Percentiles rank a stretch among this genome's conserved stretches.
Conservation (phyloP, 53 echinoderm and acorn worm species). For the Luidia sarsii region DNA sequence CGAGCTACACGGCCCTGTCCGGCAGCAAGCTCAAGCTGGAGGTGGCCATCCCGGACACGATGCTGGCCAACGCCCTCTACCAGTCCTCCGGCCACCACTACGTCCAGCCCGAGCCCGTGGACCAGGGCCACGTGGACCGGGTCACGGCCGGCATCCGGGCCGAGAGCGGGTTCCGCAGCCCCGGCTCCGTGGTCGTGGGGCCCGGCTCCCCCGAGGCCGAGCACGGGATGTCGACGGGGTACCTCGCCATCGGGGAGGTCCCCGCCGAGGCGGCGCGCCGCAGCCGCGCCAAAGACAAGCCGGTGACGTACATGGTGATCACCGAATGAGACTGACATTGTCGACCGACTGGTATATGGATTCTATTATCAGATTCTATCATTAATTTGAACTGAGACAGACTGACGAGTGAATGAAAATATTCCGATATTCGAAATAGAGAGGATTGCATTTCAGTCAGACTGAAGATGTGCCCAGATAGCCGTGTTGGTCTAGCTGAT, state of each 20-base stretch:
- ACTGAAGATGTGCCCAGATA: too few relatives aligned
- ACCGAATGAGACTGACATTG: conserved; percentile 2
- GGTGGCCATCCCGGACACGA: not conserved
- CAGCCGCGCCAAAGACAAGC: not conserved
- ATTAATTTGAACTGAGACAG: too few relatives aligned
- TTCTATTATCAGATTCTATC: too few relatives aligned
- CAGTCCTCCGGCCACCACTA: conserved; percentile 21
- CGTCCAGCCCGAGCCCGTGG: conserved; percentile 1
- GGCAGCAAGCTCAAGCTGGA: not conserved
- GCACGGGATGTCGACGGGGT: not conserved
- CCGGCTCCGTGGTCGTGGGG: not conserved
- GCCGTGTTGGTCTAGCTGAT: too few relatives aligned
- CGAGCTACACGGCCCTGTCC: too few relatives aligned
- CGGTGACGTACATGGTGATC: conserved; percentile 34
- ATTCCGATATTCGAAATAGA: too few relatives aligned
- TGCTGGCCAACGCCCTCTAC: conserved; percentile 2
- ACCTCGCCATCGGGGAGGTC: conserved; percentile 50
- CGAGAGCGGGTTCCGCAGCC: not conserved
- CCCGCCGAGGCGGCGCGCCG: not conserved
- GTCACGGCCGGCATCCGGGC: not conserved
- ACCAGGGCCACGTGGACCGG: conserved; percentile 11
- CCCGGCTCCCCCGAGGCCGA: too few relatives aligned
- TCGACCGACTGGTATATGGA: too few relatives aligned
- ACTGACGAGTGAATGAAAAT: too few relatives aligned
- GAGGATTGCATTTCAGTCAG: too few relatives aligned